Base-by-base conservation (phyloP, 1,140 invertebrate genomes). In the Cydia fagiglandana region DNA sequence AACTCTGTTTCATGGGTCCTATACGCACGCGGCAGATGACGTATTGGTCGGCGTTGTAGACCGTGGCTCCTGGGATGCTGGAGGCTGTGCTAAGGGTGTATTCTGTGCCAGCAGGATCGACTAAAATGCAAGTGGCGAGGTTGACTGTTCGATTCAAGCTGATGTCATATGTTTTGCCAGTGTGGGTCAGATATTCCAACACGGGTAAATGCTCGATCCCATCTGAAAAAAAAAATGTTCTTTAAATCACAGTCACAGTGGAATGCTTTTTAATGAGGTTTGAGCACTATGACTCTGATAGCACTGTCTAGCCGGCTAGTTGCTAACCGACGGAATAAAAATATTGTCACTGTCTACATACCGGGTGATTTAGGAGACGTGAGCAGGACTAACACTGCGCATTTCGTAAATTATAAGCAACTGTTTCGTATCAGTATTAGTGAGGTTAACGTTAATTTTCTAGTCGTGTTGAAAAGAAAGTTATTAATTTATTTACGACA, bases 111-210 rank as follows among this genome's bases (percentile, higher is more conserved):
- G 28, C 17, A 17, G 66, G 66, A 10, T 70, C 66, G n/a, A 17
- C 45, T n/a, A 70, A 41, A 9, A 70, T 10, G n/a, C 66, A 70
- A 20, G 66, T 70, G 66, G 66, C 66, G n/a, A 38, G n/a, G 30
- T 70, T 70, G n/a, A 70, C 66, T 10, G 66, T 70, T 38, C 38
- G 30, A 17, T 70, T 70, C 7, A 70, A 70, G 34, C 66, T 70
- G 15, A 70, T 70, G 17, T 70, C 66, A n/a, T 70, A 70, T 17
- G 38, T 70, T 45, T 70, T 17, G 7, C 66, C 66, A 38, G 30
- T 41, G 66, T 70, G 66, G n/a, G 66, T 70, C 6, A 70, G 66
- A 38, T 70, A 70, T 45, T 70, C 66, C 66, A 70, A 17, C 15
- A 6, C 34, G 66, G 66, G 66, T 17, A 70, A 38, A 38, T 38